Percentiles rank a stretch among this genome's conserved stretches.
Conservation (phyloP, 2,888 invertebrate species). For the Rhogogaster chlorosoma region DNA sequence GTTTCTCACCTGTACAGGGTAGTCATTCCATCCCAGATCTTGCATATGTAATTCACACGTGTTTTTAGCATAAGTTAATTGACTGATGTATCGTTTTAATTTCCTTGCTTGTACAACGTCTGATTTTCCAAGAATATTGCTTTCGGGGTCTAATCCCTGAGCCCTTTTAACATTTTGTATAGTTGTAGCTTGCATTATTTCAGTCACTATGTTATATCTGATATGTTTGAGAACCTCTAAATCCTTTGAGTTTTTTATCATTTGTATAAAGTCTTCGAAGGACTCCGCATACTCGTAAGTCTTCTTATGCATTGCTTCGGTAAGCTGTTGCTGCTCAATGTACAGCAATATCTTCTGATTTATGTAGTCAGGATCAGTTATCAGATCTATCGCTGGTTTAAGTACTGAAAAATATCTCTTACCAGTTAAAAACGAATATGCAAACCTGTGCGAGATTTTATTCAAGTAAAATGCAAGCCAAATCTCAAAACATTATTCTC, state of each 20-base stretch:
- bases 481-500: background rate
- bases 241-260: constrained; percentile 90
- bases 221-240: constrained; percentile 91
- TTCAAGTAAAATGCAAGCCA: background rate
- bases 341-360: constrained; percentile 92
- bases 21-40: constrained; percentile 88
- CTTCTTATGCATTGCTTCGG: constrained; percentile 88
- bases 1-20: constrained; percentile 71
- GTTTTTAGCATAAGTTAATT: constrained; percentile 89
- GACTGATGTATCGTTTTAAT: constrained; percentile 90
- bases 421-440: constrained; percentile 31
- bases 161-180: constrained; percentile 93
- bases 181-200: constrained; percentile 96
- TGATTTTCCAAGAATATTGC: constrained; percentile 82
- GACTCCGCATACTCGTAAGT: constrained; percentile 94
- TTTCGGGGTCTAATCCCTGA: constrained; percentile 87
- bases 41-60: constrained; percentile 89
- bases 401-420: constrained; percentile 81
- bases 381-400: constrained; percentile 89
- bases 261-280: constrained; percentile 92
- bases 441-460: too few species aligned
- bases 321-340: constrained; percentile 89
- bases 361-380: constrained; percentile 95
- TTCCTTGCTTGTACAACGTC: constrained; percentile 90
- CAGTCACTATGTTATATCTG: constrained; percentile 92